These are phyloP conservation scores for Nibea albiflora DNA, from an alignment of 2,113 vertebrate genomes.

Conservation along the genomic window DNA sequence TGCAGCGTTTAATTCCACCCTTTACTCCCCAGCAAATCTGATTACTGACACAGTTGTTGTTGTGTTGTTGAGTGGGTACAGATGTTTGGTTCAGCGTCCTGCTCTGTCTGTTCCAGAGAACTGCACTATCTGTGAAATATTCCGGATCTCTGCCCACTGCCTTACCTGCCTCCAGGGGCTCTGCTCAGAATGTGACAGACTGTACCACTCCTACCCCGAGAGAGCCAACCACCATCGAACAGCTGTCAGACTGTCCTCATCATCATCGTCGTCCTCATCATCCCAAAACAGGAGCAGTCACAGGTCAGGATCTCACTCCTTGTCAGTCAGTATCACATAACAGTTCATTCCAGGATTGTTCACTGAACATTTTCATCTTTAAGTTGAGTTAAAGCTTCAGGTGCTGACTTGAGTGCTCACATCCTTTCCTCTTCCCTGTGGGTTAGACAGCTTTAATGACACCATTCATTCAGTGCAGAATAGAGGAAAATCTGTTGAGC, in stretches of 20 bases:
- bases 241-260: slow-evolving; percentile 51
- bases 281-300: slow-evolving; percentile 61
- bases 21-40: neutral
- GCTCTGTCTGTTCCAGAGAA: slow-evolving; percentile 61
- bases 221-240: slow-evolving; percentile 84
- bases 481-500: neutral
- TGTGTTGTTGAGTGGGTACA: neutral
- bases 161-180: slow-evolving; percentile 84
- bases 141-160: slow-evolving; percentile 83
- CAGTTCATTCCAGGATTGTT: neutral
- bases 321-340: neutral
- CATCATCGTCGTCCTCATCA: slow-evolving; percentile 18
- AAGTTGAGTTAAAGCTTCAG: neutral
- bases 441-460: neutral
- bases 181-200: slow-evolving; percentile 87
- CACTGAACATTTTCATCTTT: neutral
- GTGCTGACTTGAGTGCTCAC: neutral
- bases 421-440: neutral
- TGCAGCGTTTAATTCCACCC: neutral
- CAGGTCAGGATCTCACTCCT: slow-evolving; percentile 60
- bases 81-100: neutral
- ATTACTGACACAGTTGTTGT: neutral
- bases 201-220: slow-evolving; percentile 87
- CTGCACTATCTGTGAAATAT: slow-evolving; percentile 88
- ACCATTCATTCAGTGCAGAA: neutral